Evolutionary conservation across 1,140 invertebrate genomes (phyloP).

Genomic region (Drosophila triauraria): DNA sequence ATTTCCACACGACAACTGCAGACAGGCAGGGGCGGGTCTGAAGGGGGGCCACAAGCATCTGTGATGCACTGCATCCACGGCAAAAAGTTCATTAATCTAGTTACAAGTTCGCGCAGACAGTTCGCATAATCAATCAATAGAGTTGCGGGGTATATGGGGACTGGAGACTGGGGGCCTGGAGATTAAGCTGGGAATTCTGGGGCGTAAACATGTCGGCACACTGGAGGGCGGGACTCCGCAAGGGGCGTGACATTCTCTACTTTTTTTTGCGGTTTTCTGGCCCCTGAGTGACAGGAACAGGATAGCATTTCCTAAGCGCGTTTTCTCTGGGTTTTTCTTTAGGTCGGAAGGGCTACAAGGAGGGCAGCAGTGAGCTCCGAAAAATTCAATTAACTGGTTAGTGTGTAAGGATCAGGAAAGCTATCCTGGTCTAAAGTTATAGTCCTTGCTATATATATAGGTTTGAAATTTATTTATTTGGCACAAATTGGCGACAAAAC

Average conservation of each 20-base stretch:
- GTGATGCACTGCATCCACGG: slow-evolving; percentile 59
- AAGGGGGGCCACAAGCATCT: neutral
- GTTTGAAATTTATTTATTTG: too few species aligned
- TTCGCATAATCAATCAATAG: slow-evolving; percentile 84
- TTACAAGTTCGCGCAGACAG: slow-evolving; percentile 82
- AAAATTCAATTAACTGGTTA: slow-evolving; percentile 13
- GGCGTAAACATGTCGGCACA: slow-evolving; percentile 39
- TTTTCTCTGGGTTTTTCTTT: slow-evolving; percentile 17
- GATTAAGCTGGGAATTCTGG: slow-evolving; percentile 7
- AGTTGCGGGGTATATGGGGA: neutral
- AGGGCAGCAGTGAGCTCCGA: neutral
- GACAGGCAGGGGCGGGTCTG: neutral
- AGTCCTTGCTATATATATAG: too few species aligned
- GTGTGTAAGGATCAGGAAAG: too few species aligned
- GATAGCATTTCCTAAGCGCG: slow-evolving; percentile 35
- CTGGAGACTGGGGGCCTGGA: neutral
- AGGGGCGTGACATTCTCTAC: slow-evolving; percentile 17
- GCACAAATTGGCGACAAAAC: too few species aligned
- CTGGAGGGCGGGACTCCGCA: neutral
- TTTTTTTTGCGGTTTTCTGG: slow-evolving; percentile 24
- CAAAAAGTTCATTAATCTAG: slow-evolving; percentile 84
- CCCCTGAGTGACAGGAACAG: slow-evolving; percentile 48
- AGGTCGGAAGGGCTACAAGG: neutral
- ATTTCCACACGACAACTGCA: slow-evolving; percentile 14
- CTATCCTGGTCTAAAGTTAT: too few species aligned